Evolutionary conservation across 2,797 vertebrate species (phyloP).

Genomic region (Rhyacichthys aspro): DNA sequence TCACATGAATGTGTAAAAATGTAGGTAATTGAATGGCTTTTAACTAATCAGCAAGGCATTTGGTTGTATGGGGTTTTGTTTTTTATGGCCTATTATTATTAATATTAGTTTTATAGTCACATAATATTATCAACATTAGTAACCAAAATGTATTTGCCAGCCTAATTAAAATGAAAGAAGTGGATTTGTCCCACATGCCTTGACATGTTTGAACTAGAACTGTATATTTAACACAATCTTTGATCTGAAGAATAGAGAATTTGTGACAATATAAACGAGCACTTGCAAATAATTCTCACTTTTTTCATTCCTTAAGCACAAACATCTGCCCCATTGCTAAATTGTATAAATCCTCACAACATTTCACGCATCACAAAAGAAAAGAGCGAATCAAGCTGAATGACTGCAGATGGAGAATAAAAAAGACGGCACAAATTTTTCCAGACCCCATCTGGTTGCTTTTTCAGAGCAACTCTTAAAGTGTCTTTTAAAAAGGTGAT

Average conservation of each 20-base stretch:
- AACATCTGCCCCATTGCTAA: conserved; percentile 60
- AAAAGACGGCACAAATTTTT: conserved; percentile 68
- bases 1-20: too few species aligned
- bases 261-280: conserved; percentile 55
- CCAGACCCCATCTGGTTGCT: conserved; percentile 75
- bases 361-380: conserved; percentile 72
- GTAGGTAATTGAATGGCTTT: too few species aligned
- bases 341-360: conserved; percentile 70
- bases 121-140: too few species aligned
- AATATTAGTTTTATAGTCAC: too few species aligned
- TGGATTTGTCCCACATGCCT: too few species aligned
- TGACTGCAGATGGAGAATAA: conserved; percentile 78
- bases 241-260: conserved; percentile 42
- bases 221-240: conserved; percentile 26
- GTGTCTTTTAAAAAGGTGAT: conserved; percentile 80
- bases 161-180: too few species aligned
- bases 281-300: conserved; percentile 58
- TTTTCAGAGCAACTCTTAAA: conserved; percentile 73
- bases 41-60: too few species aligned
- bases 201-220: conserved; percentile 22
- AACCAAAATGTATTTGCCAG: too few species aligned
- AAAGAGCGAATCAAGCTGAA: conserved; percentile 62
- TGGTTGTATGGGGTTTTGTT: too few species aligned
- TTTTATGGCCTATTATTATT: too few species aligned
- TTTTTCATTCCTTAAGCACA: conserved; percentile 53